These are phyloP conservation scores for Drosophila pseudoobscura DNA, from an alignment of 1,140 invertebrate species.

Conservation along the genomic window DNA sequence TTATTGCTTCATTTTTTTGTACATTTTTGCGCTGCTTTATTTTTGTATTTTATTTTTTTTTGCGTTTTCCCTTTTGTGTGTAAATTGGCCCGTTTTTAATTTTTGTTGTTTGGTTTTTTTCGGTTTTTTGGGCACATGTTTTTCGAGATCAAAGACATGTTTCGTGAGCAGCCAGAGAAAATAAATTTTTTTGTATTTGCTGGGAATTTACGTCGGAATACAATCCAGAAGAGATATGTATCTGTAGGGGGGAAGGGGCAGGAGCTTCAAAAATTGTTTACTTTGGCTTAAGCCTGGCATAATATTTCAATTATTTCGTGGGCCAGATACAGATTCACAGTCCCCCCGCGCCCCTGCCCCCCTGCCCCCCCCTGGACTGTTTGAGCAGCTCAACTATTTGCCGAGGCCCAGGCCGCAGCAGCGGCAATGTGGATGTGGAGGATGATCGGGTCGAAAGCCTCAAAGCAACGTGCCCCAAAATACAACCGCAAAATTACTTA, in stretches of 20 bases:
- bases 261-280: constrained; percentile 18
- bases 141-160: constrained; percentile 78
- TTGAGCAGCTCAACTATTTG: constrained; percentile 57
- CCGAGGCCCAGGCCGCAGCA: constrained; percentile 27
- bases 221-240: constrained; percentile 7
- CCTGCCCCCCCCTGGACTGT: constrained; percentile 23
- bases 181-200: constrained; percentile 38
- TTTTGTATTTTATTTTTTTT: constrained; percentile 4
- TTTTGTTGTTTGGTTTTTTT: constrained; percentile 29
- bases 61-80: constrained; percentile 49
- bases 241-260: background rate
- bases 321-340: background rate
- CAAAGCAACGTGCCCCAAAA: constrained; percentile 76
- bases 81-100: constrained; percentile 60
- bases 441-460: constrained; percentile 56
- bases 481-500: constrained; percentile 76
- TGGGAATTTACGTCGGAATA: constrained; percentile 73
- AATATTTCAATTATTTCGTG: constrained; percentile 59
- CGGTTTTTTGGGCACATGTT: constrained; percentile 36
- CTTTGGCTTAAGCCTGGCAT: constrained; percentile 27
- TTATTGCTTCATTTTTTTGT: constrained; percentile 27
- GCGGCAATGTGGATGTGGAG: background rate
- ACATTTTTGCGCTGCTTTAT: background rate
- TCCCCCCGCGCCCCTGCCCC: background rate
- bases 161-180: constrained; percentile 52